These are phyloP conservation scores for Cairina moschata DNA, from an alignment of 2,113 vertebrate species.

Conservation along the genomic window DNA sequence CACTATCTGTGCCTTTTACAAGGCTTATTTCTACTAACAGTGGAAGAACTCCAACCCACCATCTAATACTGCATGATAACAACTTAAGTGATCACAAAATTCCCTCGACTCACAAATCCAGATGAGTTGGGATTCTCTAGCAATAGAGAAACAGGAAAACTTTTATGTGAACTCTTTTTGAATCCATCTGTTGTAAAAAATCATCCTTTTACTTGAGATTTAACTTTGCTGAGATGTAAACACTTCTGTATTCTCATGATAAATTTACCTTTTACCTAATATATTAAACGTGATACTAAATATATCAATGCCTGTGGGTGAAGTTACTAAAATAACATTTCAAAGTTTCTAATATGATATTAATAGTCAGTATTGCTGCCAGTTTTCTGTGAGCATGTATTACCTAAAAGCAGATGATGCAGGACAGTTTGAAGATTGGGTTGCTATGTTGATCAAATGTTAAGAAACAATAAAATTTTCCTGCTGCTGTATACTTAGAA, in stretches of 20 bases:
- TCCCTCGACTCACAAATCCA: background rate
- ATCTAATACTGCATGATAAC: background rate
- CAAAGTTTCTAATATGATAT: background rate
- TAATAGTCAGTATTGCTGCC: background rate
- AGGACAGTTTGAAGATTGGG: background rate
- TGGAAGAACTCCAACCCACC: background rate
- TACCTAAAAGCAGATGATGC: background rate
- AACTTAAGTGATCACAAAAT: background rate
- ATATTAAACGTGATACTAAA: no score
- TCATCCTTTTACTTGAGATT: background rate
- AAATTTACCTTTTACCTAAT: background rate
- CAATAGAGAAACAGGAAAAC: background rate
- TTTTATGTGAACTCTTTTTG: background rate
- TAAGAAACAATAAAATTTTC: background rate
- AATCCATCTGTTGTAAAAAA: background rate
- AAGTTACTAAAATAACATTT: background rate
- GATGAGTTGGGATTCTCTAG: background rate
- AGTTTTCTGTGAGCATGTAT: background rate
- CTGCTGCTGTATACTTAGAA: background rate
- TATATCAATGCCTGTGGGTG: background rate
- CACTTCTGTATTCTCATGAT: background rate
- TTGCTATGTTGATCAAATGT: background rate
- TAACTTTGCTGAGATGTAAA: background rate
- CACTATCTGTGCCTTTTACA: background rate
- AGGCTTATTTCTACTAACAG: background rate